These are phyloP conservation scores for Erythrocebus patas DNA, from an alignment of 2,113 vertebrate genomes.

Conservation along the genomic window DNA sequence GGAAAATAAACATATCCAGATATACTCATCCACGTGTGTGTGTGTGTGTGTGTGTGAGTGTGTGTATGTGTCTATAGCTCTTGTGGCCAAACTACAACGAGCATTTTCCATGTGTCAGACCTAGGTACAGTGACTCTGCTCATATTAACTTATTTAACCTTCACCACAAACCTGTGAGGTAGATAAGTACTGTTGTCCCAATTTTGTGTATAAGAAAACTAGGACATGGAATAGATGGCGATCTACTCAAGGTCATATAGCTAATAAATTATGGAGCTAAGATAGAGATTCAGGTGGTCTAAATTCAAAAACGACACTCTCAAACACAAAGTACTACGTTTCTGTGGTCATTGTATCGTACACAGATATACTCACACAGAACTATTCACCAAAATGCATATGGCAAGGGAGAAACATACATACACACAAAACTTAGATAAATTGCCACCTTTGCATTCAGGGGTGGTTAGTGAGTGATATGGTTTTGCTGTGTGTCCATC, in stretches of 20 bases:
- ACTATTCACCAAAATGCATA: background rate
- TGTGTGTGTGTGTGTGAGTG: background rate
- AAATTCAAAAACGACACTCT: background rate
- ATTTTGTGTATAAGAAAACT: background rate
- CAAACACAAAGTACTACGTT: background rate
- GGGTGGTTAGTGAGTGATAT: background rate
- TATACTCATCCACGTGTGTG: background rate
- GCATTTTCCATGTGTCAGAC: background rate
- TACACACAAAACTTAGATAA: background rate
- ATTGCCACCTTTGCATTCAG: background rate
- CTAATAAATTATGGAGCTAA: background rate
- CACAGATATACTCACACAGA: background rate
- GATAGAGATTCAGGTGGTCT: background rate
- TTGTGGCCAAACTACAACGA: background rate
- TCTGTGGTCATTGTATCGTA: background rate
- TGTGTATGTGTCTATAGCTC: background rate
- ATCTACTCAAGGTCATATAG: background rate
- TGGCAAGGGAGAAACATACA: background rate
- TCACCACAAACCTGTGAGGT: background rate
- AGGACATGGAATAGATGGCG: background rate
- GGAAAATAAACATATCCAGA: background rate
- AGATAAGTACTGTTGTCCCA: background rate
- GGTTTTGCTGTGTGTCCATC: too few relatives aligned
- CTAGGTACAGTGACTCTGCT: background rate
- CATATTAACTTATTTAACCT: background rate